Evolutionary conservation across 2,113 vertebrate species (phyloP).

Genomic region (Petroica traversi): DNA sequence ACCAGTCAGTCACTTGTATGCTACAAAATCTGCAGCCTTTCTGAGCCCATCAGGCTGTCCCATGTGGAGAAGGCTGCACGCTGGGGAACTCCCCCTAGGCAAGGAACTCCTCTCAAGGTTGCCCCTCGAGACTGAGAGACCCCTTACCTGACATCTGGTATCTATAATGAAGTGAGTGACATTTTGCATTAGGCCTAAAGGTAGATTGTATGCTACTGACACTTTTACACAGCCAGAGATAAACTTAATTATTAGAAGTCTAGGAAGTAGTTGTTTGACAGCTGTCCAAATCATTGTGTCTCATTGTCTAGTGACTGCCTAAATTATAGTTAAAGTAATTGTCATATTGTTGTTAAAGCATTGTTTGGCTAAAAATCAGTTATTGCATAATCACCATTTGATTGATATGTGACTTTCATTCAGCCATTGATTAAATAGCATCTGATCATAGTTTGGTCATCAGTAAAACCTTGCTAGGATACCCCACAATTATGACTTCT

Average conservation of each 20-base stretch:
- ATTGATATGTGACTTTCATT: neutral
- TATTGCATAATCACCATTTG: neutral
- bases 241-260: neutral
- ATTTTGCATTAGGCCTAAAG: neutral
- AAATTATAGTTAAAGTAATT: neutral
- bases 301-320: neutral
- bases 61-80: fast-evolving
- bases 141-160: neutral
- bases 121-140: neutral
- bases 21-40: neutral
- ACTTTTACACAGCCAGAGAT: neutral
- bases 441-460: neutral
- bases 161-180: neutral
- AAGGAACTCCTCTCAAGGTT: neutral
- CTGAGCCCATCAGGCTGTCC: neutral
- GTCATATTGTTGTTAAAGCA: neutral
- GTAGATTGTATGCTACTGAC: neutral
- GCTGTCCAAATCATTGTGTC: neutral
- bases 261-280: neutral
- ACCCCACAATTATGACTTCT: neutral
- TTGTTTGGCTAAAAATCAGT: neutral
- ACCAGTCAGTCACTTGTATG: fast-evolving
- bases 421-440: neutral
- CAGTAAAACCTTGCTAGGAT: neutral
- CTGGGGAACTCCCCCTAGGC: neutral